phyloP scores from a whole-genome alignment of 2,797 vertebrate genomes.

The Labeo calbasu region DNA sequence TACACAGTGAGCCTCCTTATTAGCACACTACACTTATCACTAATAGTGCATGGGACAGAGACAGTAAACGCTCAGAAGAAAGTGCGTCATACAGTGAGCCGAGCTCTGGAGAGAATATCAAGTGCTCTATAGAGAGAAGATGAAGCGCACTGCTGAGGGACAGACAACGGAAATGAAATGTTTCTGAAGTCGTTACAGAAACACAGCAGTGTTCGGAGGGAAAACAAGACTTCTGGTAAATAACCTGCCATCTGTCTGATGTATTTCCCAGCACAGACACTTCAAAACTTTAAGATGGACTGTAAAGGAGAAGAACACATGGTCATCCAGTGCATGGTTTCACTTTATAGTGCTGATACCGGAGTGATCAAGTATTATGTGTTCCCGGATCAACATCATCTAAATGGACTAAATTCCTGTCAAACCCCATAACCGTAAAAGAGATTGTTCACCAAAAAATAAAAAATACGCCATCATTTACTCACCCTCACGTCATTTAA shows the following conservation, averaged over 20 bases:
- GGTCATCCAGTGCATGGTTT: not conserved
- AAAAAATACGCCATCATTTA: not conserved
- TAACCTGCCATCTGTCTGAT: slow-evolving; percentile 1
- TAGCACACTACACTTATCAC: not conserved
- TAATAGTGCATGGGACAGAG: not conserved
- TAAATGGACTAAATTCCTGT: not conserved
- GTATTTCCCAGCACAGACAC: not conserved
- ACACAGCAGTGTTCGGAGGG: slow-evolving; percentile 4
- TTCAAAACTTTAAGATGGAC: not conserved
- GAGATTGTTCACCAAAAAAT: not conserved
- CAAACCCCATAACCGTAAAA: not conserved
- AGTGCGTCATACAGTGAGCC: slow-evolving; percentile 4
- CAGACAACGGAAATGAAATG: slow-evolving; percentile 26
- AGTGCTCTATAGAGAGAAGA: slow-evolving; percentile 22
- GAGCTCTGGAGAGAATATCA: slow-evolving; percentile 28
- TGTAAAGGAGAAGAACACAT: not conserved
- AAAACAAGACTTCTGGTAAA: slow-evolving; percentile 16
- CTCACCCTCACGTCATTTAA: not conserved
- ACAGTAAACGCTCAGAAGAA: not conserved
- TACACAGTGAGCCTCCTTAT: not conserved
- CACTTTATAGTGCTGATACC: not conserved
- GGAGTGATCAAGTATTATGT: not conserved
- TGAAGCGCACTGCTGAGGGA: slow-evolving; percentile 6
- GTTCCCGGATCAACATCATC: not conserved
- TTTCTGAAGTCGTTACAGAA: slow-evolving; percentile 11